Conservation (phyloP, 2,113 vertebrate genomes). For the Pseudopodoces humilis region DNA sequence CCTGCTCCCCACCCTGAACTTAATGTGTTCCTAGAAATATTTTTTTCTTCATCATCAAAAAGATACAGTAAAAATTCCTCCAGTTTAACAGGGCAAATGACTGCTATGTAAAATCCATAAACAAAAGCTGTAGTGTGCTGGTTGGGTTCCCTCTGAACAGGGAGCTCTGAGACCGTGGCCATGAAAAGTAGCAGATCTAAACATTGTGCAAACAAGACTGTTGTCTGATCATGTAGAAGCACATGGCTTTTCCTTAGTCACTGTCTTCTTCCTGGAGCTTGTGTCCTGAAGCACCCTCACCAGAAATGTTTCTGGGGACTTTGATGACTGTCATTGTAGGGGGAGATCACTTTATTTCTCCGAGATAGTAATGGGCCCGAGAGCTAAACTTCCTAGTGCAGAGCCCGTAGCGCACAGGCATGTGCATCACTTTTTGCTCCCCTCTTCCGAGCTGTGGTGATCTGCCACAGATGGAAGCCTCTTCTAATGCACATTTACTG, state of each 20-base stretch:
- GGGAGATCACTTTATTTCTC: not conserved
- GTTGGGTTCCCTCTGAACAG: not conserved
- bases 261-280: not conserved
- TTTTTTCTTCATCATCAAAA: not conserved
- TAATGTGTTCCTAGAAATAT: not conserved
- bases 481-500: not conserved
- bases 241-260: not conserved
- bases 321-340: not conserved
- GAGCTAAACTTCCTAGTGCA: not conserved
- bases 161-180: not conserved
- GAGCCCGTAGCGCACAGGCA: not conserved
- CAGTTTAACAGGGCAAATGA: not conserved
- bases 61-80: not conserved
- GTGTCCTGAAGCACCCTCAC: not conserved
- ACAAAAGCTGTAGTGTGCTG: not conserved
- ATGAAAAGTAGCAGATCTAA: not conserved
- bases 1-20: not conserved
- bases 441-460: fast-evolving
- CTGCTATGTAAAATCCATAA: not conserved
- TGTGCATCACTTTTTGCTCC: not conserved
- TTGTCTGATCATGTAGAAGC: not conserved
- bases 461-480: not conserved
- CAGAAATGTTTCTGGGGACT: not conserved
- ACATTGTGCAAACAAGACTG: not conserved
- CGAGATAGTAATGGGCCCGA: not conserved